Evolutionary conservation across 1,140 invertebrate genomes (phyloP), one percentile per base, ranked within the genome.

Genomic region (Cotesia chilonis): DNA sequence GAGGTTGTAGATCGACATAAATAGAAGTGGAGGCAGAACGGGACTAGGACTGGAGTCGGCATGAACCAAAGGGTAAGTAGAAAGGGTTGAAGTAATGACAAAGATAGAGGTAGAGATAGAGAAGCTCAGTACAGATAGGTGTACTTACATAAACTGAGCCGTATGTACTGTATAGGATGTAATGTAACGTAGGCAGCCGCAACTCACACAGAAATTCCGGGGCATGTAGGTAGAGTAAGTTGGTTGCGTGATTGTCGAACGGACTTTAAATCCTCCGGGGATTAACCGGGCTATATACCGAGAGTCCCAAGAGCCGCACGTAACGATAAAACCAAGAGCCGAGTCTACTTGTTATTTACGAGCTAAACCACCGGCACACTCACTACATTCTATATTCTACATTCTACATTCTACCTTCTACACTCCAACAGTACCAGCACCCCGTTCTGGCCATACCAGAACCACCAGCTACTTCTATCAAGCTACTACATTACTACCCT

Each of bases 221-320:
- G 14, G 51, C 55, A 70, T 59, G 47, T 47, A 70, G 36, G 55
- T 41, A 65, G 38, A 38, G 28, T 67, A 68, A 72, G 71, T 72
- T 72, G 65, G 65, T 72, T 72, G 65, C 65, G 65, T 72, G 71
- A 72, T 72, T 72, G 71, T 68, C 71, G 71, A 72, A 72, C 65
- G 71, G 71, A 72, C 71, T 72, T 72, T 72, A 72, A 72, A 72
- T 72, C 65, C 71, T 68, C 71, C 20, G 9, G 57, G 71, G 71
- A 72, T 72, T 68, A 68, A 55, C 55, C 5, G 28, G 55, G 47
- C 17, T 54, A 59, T 68, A 68, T 59, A 59, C 54, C 35, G 14
- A 10, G 54, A 59, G 28, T 57, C 71, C 71, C 71, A 68, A 63
- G 65, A 72, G 65, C 71, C 55, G 37, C 55, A 68, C 55, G 71